Conservation (phyloP, 2,888 invertebrate species). For the Drosophila suboccidentalis region DNA sequence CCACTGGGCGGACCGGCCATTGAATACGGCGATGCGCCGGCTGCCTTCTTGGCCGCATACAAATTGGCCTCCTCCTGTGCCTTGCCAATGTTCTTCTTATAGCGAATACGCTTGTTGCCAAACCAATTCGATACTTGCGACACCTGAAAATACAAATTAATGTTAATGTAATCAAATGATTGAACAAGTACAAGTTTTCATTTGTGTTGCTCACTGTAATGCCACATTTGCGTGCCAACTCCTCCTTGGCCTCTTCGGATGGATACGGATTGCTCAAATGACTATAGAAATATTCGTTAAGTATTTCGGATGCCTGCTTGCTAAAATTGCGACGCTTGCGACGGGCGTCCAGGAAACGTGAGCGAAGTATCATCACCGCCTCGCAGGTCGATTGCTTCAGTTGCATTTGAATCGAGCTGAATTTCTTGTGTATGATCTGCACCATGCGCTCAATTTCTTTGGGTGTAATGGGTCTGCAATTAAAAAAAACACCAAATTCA, state of each 20-base stretch:
- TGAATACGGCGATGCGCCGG: slow-evolving; percentile 95
- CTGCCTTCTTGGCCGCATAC: slow-evolving; percentile 99
- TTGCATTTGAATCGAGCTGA: slow-evolving; percentile 99
- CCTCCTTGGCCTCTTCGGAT: slow-evolving; percentile 99
- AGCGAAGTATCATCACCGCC: slow-evolving; percentile 98
- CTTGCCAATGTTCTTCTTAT: slow-evolving; percentile 99
- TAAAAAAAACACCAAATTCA: background rate
- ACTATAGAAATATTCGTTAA: slow-evolving; percentile 99
- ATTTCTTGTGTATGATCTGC: slow-evolving; percentile 99
- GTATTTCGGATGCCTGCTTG: slow-evolving; percentile 99
- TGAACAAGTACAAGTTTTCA: background rate
- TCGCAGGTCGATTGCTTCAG: slow-evolving; percentile 99
- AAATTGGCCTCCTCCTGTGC: slow-evolving; percentile 99
- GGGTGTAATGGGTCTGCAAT: slow-evolving; percentile 95
- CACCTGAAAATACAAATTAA: slow-evolving; percentile 67
- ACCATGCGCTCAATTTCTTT: slow-evolving; percentile 99
- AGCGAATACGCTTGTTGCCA: slow-evolving; percentile 99
- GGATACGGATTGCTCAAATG: slow-evolving; percentile 99
- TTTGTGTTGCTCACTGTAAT: slow-evolving; percentile 91
- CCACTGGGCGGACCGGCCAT: slow-evolving; percentile 95
- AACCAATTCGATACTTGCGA: slow-evolving; percentile 99
- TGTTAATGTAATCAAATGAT: too few relatives aligned
- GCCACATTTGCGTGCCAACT: slow-evolving; percentile 99
- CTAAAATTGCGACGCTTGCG: slow-evolving; percentile 99
- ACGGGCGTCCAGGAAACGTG: slow-evolving; percentile 91